phyloP scores from a whole-genome alignment of 2,797 vertebrate species.

The Falco naumanni region DNA sequence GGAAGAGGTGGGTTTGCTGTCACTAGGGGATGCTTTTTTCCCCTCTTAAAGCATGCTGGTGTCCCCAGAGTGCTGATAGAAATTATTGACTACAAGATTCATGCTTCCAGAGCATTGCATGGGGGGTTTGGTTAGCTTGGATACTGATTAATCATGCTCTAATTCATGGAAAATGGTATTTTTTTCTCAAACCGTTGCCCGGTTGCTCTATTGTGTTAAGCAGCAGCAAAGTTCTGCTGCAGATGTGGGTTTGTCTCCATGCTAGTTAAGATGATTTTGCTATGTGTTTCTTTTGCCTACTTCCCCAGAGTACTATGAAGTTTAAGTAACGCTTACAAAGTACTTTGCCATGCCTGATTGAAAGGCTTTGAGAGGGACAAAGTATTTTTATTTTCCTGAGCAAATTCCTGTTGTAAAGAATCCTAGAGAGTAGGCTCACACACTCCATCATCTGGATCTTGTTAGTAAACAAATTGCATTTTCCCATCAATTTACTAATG shows the following conservation, averaged over 20 bases:
- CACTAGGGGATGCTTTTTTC: not conserved
- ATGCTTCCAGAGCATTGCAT: not conserved
- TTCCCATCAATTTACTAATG: conserved; percentile 57
- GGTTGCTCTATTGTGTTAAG: not conserved
- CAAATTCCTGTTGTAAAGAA: not conserved
- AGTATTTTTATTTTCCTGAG: not conserved
- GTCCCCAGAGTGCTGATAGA: not conserved
- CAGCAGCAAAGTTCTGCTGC: not conserved
- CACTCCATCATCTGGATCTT: conserved; percentile 37
- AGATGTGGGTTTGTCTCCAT: not conserved
- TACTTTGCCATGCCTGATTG: not conserved
- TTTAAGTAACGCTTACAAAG: not conserved
- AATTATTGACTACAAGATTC: not conserved
- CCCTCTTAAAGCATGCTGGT: not conserved
- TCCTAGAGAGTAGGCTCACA: not conserved
- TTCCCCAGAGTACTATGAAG: not conserved
- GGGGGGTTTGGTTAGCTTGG: not conserved
- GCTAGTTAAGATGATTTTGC: not conserved
- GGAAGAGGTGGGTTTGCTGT: not conserved
- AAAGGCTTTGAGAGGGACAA: not conserved
- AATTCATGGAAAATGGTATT: not conserved
- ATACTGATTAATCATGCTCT: conserved; percentile 40
- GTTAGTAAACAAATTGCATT: conserved; percentile 56
- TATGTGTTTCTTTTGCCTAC: not conserved
- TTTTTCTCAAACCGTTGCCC: not conserved